Conservation (phyloP, 2,888 invertebrate species). For the Melinopterus prodromus region DNA sequence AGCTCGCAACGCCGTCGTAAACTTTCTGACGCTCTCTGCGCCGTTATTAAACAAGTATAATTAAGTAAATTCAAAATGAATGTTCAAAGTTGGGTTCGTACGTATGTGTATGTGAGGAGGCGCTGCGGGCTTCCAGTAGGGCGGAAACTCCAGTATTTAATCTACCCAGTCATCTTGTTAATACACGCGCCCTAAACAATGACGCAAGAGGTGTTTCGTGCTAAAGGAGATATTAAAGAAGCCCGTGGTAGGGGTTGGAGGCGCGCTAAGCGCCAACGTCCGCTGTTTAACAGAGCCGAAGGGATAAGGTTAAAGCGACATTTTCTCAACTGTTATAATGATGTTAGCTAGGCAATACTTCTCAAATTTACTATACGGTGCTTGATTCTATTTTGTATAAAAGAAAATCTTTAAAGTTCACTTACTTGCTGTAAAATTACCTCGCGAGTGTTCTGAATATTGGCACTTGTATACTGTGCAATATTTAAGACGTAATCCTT, state of each 20-base stretch:
- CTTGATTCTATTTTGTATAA: too few species aligned
- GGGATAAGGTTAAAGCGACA: background rate
- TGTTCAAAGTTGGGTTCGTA: conserved; percentile 13
- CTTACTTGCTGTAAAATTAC: too few species aligned
- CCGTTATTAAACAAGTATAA: conserved; percentile 16
- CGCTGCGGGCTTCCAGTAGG: background rate
- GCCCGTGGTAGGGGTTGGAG: background rate
- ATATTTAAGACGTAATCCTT: too few species aligned
- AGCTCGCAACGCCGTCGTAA: background rate
- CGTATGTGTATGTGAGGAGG: background rate
- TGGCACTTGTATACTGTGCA: too few species aligned
- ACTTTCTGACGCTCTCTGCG: background rate
- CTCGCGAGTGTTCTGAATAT: too few species aligned
- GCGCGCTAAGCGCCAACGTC: background rate
- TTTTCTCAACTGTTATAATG: too few species aligned
- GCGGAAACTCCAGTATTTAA: conserved; percentile 23
- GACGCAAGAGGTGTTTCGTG: background rate
- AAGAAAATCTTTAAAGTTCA: too few species aligned
- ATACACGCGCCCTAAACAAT: background rate
- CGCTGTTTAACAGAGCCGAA: background rate
- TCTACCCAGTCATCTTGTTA: conserved; percentile 13
- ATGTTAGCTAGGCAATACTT: too few species aligned
- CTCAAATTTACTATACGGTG: too few species aligned
- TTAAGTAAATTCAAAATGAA: conserved; percentile 26
- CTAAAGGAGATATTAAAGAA: background rate